Evolutionary conservation across 2,888 invertebrate species (phyloP), one percentile per base, ranked within the genome.

Genomic region (Archaeoteleia sp.): DNA sequence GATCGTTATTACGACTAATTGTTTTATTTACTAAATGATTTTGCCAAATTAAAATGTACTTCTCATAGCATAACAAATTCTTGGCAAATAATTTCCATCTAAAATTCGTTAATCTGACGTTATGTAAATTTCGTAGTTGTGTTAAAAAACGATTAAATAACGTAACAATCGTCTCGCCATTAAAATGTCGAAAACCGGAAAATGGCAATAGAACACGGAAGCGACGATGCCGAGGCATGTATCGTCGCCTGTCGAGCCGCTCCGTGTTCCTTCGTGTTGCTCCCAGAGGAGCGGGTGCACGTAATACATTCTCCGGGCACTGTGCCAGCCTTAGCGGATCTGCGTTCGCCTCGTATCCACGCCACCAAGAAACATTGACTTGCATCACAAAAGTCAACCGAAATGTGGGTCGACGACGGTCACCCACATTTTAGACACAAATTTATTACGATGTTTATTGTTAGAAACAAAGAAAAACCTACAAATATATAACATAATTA

Each of bases 291-390:
- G 48, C 53, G 46, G 58, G 53, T 54, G 46, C 66, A 54, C 60
- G 67, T 67, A 67, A 67, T 67, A 67, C 67, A 67, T 67, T 67
- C 67, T 60, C 43, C 60, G 60, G 60, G 67, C 67, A 67, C 37
- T 4, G 10, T 67, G 60, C 67, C 67, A 67, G 51, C 61, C 54
- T 53, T 53, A 27, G 58, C 62, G 62, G 55, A 60, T 66, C 60
- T 39, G 42, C 48, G 51, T 53, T 60, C 45, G 23, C 39, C 32
- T 65, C 58, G 53, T 42, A 53, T 46, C n/a, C n/a, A n/a, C n/a
- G n/a, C 46, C 58, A 48, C 67, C 51, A 55, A 61, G 61, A 67
- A 67, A 67, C 67, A 67, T 61, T 61, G 55, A 61, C 67, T 61
- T 51, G 48, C 49, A 54, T 55, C 48, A 60, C 55, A 54, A 61